Percentiles rank a stretch among this genome's conserved stretches.
Conservation (phyloP, 1,140 invertebrate genomes). For the Monochamus saltuarius region DNA sequence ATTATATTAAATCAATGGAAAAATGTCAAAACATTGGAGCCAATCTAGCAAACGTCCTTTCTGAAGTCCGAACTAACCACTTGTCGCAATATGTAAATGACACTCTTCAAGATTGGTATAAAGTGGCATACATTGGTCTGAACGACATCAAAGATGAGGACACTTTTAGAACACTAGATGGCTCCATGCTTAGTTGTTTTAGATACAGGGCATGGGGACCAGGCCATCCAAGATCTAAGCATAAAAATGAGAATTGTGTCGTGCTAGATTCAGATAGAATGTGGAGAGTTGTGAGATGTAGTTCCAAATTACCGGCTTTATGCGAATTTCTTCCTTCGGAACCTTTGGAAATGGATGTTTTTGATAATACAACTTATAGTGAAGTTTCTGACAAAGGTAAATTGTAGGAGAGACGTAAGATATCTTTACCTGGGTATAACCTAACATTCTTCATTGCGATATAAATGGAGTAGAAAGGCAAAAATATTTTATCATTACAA, state of each 20-base stretch:
- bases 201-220: slow-evolving; percentile 64
- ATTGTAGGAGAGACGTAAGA: background rate
- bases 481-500: background rate
- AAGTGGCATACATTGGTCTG: slow-evolving; percentile 59
- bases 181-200: slow-evolving; percentile 58
- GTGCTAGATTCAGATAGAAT: slow-evolving; percentile 55
- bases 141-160: slow-evolving; percentile 51
- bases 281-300: slow-evolving; percentile 61
- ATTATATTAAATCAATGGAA: slow-evolving; percentile 58
- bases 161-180: slow-evolving; percentile 54
- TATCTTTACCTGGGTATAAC: background rate
- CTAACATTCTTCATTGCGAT: background rate
- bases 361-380: background rate
- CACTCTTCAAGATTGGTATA: slow-evolving; percentile 35
- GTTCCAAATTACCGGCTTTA: slow-evolving; percentile 54
- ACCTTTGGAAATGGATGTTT: background rate
- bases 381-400: background rate
- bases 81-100: slow-evolving; percentile 52
- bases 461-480: background rate
- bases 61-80: slow-evolving; percentile 58
- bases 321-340: slow-evolving; percentile 60
- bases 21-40: slow-evolving; percentile 58
- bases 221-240: slow-evolving; percentile 57
- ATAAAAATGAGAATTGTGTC: slow-evolving; percentile 58
- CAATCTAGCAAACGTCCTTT: slow-evolving; percentile 60